Conservation (phyloP, 2,888 invertebrate species). For the Dusona sp. region DNA sequence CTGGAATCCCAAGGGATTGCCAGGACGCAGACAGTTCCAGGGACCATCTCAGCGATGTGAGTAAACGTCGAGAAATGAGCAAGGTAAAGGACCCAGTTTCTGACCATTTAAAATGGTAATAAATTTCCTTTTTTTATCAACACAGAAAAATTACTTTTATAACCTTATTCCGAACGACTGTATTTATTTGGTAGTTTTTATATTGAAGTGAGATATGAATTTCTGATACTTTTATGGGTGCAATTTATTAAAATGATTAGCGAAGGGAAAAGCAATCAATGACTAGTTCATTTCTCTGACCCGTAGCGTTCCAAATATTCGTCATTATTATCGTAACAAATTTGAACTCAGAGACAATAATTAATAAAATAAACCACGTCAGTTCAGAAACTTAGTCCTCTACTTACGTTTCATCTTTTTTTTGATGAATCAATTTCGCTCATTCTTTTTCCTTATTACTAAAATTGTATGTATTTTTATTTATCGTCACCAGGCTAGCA, state of each 20-base stretch:
- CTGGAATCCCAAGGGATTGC: constrained; percentile 85
- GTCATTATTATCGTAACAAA: neutral
- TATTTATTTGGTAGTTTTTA: neutral
- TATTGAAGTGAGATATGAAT: neutral
- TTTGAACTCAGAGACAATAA: neutral
- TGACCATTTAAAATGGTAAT: neutral
- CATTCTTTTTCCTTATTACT: constrained; percentile 62
- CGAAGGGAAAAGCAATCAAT: neutral
- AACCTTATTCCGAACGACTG: neutral
- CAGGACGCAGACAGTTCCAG: constrained; percentile 93
- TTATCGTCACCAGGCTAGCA: constrained; percentile 91
- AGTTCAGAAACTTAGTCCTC: constrained; percentile 18
- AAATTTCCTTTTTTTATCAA: constrained; percentile 16
- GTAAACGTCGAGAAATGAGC: constrained; percentile 80
- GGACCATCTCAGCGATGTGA: constrained; percentile 94
- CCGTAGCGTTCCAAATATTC: neutral
- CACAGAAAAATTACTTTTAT: neutral
- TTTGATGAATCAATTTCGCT: constrained; percentile 31
- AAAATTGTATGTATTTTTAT: constrained; percentile 76
- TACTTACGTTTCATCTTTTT: constrained; percentile 5
- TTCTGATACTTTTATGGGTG: neutral
- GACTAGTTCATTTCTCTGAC: neutral
- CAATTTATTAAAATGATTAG: neutral
- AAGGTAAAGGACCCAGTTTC: constrained; percentile 19
- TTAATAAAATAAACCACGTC: neutral